These are phyloP conservation scores for Oreohelix idahoensis DNA, from an alignment of 1,140 invertebrate species.

Conservation along the genomic window DNA sequence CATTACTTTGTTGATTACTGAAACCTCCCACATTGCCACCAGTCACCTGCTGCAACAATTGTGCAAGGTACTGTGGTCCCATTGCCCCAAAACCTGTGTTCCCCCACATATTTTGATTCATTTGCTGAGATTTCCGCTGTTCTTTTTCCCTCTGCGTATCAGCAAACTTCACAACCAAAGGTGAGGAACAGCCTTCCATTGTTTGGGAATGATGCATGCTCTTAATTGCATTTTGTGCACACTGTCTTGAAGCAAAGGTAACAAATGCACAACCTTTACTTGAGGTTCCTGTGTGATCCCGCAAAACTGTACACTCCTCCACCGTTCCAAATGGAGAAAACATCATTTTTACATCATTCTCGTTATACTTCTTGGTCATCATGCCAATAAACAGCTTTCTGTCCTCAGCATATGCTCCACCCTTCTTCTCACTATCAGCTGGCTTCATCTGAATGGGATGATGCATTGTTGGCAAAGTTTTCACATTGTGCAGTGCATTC, in stretches of 20 bases:
- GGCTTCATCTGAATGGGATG: slow-evolving; percentile 99
- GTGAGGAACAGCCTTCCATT: slow-evolving; percentile 96
- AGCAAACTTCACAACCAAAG: slow-evolving; percentile 98
- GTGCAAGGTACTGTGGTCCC: slow-evolving; percentile 75
- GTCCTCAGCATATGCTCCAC: slow-evolving; percentile 75
- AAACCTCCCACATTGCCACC: slow-evolving; percentile 39
- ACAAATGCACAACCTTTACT: slow-evolving; percentile 92
- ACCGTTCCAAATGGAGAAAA: slow-evolving; percentile 94
- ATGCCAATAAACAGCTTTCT: too few species aligned
- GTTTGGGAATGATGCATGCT: slow-evolving; percentile 97
- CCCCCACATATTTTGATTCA: slow-evolving; percentile 79
- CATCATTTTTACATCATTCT: slow-evolving; percentile 94
- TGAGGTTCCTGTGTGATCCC: slow-evolving; percentile 82
- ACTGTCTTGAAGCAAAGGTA: slow-evolving; percentile 95
- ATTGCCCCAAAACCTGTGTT: slow-evolving; percentile 72
- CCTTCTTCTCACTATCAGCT: slow-evolving; percentile 98
- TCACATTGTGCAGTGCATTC: slow-evolving; percentile 98
- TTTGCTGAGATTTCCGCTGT: slow-evolving; percentile 91
- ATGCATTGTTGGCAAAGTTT: slow-evolving; percentile 98
- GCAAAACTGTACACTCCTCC: slow-evolving; percentile 97
- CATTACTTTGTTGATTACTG: slow-evolving; percentile 36
- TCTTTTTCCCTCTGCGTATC: slow-evolving; percentile 99
- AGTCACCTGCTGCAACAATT: slow-evolving; percentile 45
- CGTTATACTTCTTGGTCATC: slow-evolving; percentile 90
- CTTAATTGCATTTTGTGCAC: slow-evolving; percentile 96